Evolutionary conservation across 2,797 vertebrate genomes (phyloP), one percentile per base, ranked within the genome.

Genomic region (Pyrocephalus nanus): DNA sequence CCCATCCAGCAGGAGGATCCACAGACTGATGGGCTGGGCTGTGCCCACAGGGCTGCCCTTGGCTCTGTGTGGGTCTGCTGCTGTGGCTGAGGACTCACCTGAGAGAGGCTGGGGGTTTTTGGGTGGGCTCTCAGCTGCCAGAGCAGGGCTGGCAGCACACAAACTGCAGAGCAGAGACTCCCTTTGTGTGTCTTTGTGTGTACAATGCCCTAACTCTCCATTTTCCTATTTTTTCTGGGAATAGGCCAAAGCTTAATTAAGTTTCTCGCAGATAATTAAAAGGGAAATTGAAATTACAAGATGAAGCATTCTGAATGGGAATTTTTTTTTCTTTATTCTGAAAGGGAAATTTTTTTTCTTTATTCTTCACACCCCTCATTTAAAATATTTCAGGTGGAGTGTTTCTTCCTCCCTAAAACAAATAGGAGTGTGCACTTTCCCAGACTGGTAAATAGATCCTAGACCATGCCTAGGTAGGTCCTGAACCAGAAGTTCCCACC

Each of bases 41-140:
- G 51, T 8, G 21, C 30, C 40, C 36, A 0, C 42, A 4, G 32
- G 3, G 2, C 43, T 45, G 20, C 6, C 22, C 42, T 18, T 65
- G n/a, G 43, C 4, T 29, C 51, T 76, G 21, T 11, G 0, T 8
- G n/a, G 5, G 5, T 17, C 47, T 47, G 42, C 48, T 62, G 65
- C 45, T 18, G 0, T 1, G 25, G 23, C 42, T 6, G 25, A 11
- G 11, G 1, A 3, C 9, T 23, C 4, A 0, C 21, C 71, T n/a
- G 30, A 6, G 12, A 8, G 12, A 0, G 0, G 21, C 8, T 22
- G 9, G 26, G 22, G 13, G 3, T 0, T 26, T 40, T 47, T 27
- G 36, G 9, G 9, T 43, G 36, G 62, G 36, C 7, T 83, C 47
- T 40, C 57, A 23, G 57, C 40, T 47, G 62, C 43, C 34, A 62